These are phyloP conservation scores for Eucriotettix oculatus DNA, from an alignment of 2,888 invertebrate genomes.

Conservation along the genomic window DNA sequence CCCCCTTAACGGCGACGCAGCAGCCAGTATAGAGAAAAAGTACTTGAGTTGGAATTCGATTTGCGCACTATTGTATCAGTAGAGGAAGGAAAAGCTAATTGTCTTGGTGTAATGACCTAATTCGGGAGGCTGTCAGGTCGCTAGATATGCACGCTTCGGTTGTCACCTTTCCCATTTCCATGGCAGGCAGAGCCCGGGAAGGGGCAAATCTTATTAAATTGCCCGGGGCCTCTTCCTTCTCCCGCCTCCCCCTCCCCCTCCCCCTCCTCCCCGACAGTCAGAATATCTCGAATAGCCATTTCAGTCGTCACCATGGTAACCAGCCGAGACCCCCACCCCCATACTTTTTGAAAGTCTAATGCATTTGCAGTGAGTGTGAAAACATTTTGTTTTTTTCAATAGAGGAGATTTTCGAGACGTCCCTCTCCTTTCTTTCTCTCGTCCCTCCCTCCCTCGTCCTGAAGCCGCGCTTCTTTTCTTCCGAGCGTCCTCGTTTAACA, in stretches of 20 bases:
- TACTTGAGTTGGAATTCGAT: too few species aligned
- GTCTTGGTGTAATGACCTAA: too few species aligned
- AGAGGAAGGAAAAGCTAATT: too few species aligned
- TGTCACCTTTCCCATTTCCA: conserved; percentile 20
- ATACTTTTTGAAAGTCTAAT: conserved; percentile 13
- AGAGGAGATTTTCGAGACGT: conserved; percentile 11
- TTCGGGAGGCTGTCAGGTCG: background rate
- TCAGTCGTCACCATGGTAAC: conserved; percentile 15
- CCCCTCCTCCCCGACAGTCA: conserved; percentile 11
- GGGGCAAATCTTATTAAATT: conserved; percentile 20
- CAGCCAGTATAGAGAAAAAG: background rate
- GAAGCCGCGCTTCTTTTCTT: too few species aligned
- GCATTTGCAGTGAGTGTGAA: conserved; percentile 12
- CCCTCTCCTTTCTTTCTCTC: conserved; percentile 11
- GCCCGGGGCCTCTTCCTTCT: conserved; percentile 13
- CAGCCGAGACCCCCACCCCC: conserved; percentile 11
- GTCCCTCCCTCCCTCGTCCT: conserved; percentile 9
- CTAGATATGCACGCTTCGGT: conserved; percentile 18
- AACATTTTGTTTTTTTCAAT: conserved; percentile 12
- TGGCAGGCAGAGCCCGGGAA: conserved; percentile 1
- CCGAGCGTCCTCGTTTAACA: background rate
- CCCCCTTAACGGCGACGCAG: background rate
- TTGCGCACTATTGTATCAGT: too few species aligned
- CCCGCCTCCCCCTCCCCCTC: background rate
- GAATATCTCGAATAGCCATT: conserved; percentile 19